Conservation (phyloP, 2,797 vertebrate genomes). For the Apodemus agrarius region DNA sequence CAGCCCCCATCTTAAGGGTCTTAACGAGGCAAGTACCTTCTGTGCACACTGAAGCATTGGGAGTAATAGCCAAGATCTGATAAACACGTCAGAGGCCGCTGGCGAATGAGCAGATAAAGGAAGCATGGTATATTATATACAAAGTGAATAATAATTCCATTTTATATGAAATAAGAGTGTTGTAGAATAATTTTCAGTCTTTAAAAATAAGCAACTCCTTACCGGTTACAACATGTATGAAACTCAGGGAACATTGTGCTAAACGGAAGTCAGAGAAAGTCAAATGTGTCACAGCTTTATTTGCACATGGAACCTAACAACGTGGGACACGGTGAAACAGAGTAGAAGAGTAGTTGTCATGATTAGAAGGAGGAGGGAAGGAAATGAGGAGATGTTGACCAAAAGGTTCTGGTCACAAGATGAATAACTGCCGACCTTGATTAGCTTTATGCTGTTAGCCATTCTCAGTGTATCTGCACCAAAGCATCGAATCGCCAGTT, state of each 20-base stretch:
- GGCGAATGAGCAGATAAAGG: not conserved
- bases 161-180: not conserved
- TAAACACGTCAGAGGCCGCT: not conserved
- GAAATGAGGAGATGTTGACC: not conserved
- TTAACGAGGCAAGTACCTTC: not conserved
- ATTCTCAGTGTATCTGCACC: not conserved
- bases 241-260: not conserved
- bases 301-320: not conserved
- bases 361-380: not conserved
- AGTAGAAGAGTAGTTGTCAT: not conserved
- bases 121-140: not conserved
- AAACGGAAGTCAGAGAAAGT: not conserved
- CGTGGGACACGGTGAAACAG: not conserved
- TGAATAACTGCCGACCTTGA: not conserved
- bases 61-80: not conserved
- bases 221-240: not conserved
- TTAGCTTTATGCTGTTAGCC: not conserved
- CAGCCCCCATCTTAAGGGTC: not conserved
- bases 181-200: not conserved
- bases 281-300: not conserved
- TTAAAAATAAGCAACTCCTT: not conserved
- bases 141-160: not conserved
- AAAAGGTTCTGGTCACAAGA: not conserved
- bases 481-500: not conserved
- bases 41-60: not conserved